Evolutionary conservation across 1,140 invertebrate genomes (phyloP).

Genomic region (Patella vulgata): DNA sequence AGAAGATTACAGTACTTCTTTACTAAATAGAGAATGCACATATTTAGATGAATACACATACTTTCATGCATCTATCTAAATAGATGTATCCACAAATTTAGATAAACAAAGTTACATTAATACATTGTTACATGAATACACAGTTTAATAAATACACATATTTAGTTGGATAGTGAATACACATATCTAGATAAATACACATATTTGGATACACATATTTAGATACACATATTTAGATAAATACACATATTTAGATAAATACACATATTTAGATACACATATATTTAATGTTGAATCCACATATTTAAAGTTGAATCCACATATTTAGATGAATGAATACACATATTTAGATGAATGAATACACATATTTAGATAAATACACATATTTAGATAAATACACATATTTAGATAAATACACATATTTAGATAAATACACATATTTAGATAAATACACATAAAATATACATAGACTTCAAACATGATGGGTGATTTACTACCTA

Average conservation of each 20-base stretch:
- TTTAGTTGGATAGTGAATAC: neutral
- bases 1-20: no score
- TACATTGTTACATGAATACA: conserved; percentile 1
- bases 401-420: neutral
- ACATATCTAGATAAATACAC: neutral
- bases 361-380: conserved; percentile 3
- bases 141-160: conserved; percentile 7
- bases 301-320: neutral
- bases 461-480: no score
- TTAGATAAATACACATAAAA: neutral
- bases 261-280: neutral
- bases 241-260: neutral
- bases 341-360: neutral
- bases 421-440: neutral
- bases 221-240: neutral
- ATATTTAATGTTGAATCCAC: conserved; percentile 1
- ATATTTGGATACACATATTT: neutral
- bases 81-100: no score
- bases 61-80: no score
- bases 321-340: neutral
- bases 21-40: no score
- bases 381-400: neutral
- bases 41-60: no score
- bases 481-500: no score
- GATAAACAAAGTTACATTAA: neutral